These are phyloP conservation scores for Lasioglossum morio DNA, from an alignment of 2,888 invertebrate species.

Conservation along the genomic window DNA sequence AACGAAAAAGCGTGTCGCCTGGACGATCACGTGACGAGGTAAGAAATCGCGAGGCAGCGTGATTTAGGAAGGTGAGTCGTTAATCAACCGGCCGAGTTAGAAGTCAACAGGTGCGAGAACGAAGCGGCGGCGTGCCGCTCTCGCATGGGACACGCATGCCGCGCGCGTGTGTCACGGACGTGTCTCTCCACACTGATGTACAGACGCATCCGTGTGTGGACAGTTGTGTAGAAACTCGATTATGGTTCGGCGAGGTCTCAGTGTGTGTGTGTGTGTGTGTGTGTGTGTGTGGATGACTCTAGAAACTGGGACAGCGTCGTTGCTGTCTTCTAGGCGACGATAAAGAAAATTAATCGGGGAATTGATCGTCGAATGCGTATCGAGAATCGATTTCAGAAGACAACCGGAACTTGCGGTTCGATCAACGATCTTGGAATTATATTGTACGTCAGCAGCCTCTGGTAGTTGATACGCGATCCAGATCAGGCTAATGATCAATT, in stretches of 20 bases:
- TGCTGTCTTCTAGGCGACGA: not conserved
- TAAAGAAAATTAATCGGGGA: constrained; percentile 22
- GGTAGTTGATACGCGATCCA: not conserved
- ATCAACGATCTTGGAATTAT: not conserved
- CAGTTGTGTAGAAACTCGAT: not conserved
- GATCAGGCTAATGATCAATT: not conserved
- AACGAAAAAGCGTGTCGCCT: constrained; percentile 51
- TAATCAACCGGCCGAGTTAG: constrained; percentile 75
- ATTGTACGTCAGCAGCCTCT: too few relatives aligned
- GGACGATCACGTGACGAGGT: constrained; percentile 54
- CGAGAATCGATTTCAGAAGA: not conserved
- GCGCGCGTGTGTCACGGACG: constrained; percentile 57
- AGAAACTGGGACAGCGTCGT: constrained; percentile 16
- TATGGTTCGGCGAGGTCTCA: not conserved
- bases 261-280: too few relatives aligned
- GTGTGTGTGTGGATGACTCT: not conserved
- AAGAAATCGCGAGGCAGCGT: constrained; percentile 67
- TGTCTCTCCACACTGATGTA: constrained; percentile 21
- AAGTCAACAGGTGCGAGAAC: constrained; percentile 77
- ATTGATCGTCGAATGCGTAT: not conserved
- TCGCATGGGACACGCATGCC: constrained; percentile 69
- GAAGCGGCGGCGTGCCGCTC: constrained; percentile 52
- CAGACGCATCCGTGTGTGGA: not conserved
- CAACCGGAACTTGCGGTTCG: not conserved
- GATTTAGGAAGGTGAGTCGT: constrained; percentile 76